Percentiles rank a stretch among this genome's conserved stretches.
phyloP scores from a whole-genome alignment of 2,797 vertebrate species.

The Psittacula echo region DNA sequence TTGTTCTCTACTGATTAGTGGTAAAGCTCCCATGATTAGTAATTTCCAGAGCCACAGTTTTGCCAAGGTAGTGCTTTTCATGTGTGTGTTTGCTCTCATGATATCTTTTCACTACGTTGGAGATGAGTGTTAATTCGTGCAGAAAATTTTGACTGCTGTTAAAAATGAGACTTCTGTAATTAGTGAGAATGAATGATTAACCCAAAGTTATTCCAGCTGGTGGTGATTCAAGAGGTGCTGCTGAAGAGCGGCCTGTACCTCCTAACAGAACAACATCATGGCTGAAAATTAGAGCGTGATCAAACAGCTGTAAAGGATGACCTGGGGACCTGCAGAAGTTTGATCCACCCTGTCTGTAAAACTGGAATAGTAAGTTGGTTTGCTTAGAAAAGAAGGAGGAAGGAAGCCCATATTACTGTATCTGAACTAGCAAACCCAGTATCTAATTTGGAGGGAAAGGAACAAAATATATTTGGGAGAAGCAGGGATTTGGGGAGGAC shows the following conservation, averaged over 20 bases:
- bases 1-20: not conserved
- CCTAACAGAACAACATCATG: too few species aligned
- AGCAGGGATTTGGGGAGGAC: not conserved
- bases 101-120: not conserved
- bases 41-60: not conserved
- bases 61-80: not conserved
- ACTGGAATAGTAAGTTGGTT: not conserved
- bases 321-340: not conserved
- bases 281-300: not conserved
- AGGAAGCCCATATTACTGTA: not conserved
- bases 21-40: not conserved
- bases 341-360: rapidly evolving
- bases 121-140: not conserved
- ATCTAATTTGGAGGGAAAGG: not conserved
- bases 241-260: not conserved
- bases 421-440: not conserved
- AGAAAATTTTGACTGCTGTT: not conserved
- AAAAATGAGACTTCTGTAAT: not conserved
- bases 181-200: not conserved
- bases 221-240: not conserved
- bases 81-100: not conserved
- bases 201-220: not conserved
- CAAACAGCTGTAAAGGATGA: not conserved
- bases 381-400: not conserved
- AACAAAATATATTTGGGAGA: not conserved